Base-by-base conservation (phyloP, 1,140 invertebrate species). In the Schlechtendalia chinensis region DNA sequence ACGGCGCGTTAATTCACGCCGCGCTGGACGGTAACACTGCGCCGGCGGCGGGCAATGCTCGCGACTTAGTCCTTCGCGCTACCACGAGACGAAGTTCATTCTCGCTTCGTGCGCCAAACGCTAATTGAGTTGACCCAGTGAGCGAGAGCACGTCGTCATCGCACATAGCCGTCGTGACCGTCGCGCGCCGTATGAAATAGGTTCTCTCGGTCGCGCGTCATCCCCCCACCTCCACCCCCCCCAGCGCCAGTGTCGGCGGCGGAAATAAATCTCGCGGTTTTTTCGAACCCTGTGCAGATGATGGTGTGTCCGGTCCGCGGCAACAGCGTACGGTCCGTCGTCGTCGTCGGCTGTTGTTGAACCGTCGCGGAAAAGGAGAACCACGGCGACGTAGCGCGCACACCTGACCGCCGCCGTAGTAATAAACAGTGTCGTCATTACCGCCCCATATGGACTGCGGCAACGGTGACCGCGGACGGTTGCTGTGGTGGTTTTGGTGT, bases 11-110 rank as follows among this genome's bases (percentile, higher is more conserved):
- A 72, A 72, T 72, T 72, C 17, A 24, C 24, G 47, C 17, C 69
- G 47, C 17, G 16, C 2, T 0, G 24, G 14, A 14, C 27, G 69
- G 69, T 54, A 72, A 72, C 69, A 72, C 69, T 72, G 69, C 24
- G 69, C 47, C 47, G 50, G 6, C 50, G 69, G 59, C 27, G 27
- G 58, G 65, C 67, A 53, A n/a, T 53, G 27, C 67, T 27, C 22
- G 47, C 47, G 69, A 54, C 47, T 72, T 54, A 24, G 69, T 72
- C 50, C 69, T 53, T 17, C 69, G 69, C 69, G 69, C 47, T 29
- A 72, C 50, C 69, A n/a, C 50, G 69, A 72, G 69, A 27, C 17
- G 47, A 72, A 72, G 69, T 72, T 72, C 69, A 72, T 72, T 72
- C 69, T 72, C 69, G 50, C 69, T 72, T 54, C 69, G 69, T 54